Evolutionary conservation across 2,888 invertebrate genomes (phyloP).

Genomic region (Scaptomyza flava): DNA sequence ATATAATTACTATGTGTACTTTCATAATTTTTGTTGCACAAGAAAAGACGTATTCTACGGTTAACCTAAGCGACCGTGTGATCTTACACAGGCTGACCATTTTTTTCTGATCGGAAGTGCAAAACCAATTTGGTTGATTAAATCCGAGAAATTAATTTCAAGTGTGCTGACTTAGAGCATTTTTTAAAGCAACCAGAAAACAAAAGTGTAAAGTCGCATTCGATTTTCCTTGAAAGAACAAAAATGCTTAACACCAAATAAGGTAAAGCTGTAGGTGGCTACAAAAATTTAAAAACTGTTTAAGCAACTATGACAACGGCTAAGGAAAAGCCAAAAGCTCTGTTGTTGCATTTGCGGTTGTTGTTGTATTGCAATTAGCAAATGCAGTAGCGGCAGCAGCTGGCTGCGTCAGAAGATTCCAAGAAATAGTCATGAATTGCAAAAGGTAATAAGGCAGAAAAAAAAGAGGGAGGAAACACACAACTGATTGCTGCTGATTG

Average conservation of each 20-base stretch:
- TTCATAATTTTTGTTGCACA: too few relatives aligned
- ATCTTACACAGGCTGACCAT: too few relatives aligned
- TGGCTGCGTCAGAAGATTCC: constrained; percentile 45
- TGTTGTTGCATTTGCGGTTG: constrained; percentile 43
- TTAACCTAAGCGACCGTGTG: too few relatives aligned
- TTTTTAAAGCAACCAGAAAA: not conserved
- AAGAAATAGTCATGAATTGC: constrained; percentile 59
- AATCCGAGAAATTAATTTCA: too few relatives aligned
- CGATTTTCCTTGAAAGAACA: constrained; percentile 42
- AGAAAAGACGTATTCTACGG: too few relatives aligned
- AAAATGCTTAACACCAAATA: constrained; percentile 30
- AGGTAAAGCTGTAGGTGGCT: constrained; percentile 31
- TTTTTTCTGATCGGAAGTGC: not conserved
- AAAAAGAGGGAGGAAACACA: too few relatives aligned
- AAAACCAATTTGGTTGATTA: constrained; percentile 1
- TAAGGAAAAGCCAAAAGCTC: constrained; percentile 61
- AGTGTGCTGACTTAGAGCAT: constrained; percentile 16
- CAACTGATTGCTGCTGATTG: too few relatives aligned
- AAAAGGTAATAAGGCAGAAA: constrained; percentile 34
- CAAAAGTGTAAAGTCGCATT: constrained; percentile 37
- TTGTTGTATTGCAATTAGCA: constrained; percentile 53
- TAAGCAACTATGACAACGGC: constrained; percentile 32
- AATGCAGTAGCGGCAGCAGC: constrained; percentile 19
- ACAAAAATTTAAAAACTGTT: constrained; percentile 42
- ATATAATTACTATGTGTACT: too few relatives aligned